Evolutionary conservation across 2,888 invertebrate species (phyloP), one percentile per base, ranked within the genome.

Genomic region (Caradrina kadenii): DNA sequence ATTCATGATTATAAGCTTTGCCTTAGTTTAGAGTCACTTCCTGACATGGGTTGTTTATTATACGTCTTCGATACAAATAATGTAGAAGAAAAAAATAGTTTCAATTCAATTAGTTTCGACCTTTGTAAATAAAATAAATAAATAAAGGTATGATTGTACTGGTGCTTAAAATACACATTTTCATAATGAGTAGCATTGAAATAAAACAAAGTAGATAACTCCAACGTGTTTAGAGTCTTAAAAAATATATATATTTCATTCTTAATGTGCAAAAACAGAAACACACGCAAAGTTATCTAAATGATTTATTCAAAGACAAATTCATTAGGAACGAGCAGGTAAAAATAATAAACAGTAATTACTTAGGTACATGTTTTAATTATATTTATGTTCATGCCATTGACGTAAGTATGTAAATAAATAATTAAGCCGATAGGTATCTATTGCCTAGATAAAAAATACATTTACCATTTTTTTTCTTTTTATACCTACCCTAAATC

Each of bases 291-390:
- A 35, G 22, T 19, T 22, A 53, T 39, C 39, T 39, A 2, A 39
- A 39, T 39, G 39, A 0, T 59, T 39, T 21, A 54, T 54, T 63
- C 54, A 70, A 69, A 62, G 48, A 8, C 15, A 48, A 48, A 39
- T 53, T 54, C 19, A 42, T 10, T 19, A 59, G 13, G 11, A 11
- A 11, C 13, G 39, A 11, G 2, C 7, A 19, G 17, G 10, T 61
- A 53, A 13, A 39, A 52, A 13, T 39, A 61, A 54, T 0, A 11
- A 26, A 26, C 11, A 48, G 21, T 39, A 11, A 39, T 11, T 13
- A 39, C 7, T 1, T 8, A 35, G 8, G 1, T 8, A 35, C 35
- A 8, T 35, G 8, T 1, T 1, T 8, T 35, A 35, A 35, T 35
- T 35, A 35, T 8, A 7, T 1, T 35, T 8, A 7, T 8, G 35